phyloP scores from a whole-genome alignment of 2,888 invertebrate species.

The Drosophila sordidula region DNA sequence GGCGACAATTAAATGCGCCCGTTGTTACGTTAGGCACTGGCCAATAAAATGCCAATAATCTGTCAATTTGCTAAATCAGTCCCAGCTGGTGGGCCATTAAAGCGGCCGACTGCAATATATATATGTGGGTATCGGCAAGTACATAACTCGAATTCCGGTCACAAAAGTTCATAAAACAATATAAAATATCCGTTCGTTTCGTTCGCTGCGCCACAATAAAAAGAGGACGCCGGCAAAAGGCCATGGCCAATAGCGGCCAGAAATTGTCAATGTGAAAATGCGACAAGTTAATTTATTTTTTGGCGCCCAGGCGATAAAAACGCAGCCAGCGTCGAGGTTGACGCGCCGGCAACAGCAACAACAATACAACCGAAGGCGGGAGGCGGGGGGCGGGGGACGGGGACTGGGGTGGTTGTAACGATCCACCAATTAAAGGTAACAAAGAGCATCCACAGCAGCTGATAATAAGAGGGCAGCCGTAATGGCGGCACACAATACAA shows the following conservation, averaged over 20 bases:
- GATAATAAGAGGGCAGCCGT: conserved; percentile 55
- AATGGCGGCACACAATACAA: conserved; percentile 53
- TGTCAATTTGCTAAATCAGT: conserved; percentile 79
- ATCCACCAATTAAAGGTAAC: conserved; percentile 77
- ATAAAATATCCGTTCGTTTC: conserved; percentile 62
- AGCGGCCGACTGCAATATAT: conserved; percentile 23
- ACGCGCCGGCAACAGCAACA: conserved; percentile 24
- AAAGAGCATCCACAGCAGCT: conserved; percentile 56
- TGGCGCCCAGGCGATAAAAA: conserved; percentile 57
- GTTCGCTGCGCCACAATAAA: conserved; percentile 41
- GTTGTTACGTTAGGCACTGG: conserved; percentile 24
- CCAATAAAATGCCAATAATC: conserved; percentile 74
- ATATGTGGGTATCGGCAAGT: conserved; percentile 16
- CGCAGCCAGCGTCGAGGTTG: conserved; percentile 26
- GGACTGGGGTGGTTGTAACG: conserved; percentile 36
- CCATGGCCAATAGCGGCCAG: conserved; percentile 56
- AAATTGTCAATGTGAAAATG: conserved; percentile 70
- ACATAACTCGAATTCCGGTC: conserved; percentile 41
- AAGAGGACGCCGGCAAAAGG: conserved; percentile 49
- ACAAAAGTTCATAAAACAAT: conserved; percentile 73
- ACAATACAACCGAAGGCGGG: conserved; percentile 35
- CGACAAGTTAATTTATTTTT: conserved; percentile 76
- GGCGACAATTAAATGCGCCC: conserved; percentile 50
- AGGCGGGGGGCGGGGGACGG: not conserved
- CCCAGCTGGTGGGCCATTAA: conserved; percentile 62